Conservation (phyloP, 1,140 invertebrate species). For the Hesperophylax magnus region DNA sequence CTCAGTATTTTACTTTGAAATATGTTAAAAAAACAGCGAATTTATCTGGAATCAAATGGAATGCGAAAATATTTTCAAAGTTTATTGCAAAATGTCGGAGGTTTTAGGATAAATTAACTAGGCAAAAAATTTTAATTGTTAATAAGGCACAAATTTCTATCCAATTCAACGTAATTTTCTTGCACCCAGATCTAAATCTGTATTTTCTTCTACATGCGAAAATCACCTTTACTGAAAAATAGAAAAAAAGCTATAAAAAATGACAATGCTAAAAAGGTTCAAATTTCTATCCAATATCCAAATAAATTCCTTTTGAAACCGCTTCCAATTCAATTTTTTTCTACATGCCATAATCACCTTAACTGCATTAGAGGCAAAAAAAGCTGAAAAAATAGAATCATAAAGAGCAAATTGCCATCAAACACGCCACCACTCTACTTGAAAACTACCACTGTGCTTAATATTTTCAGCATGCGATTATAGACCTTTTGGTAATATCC, state of each 20-base stretch:
- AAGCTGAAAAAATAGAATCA: not conserved
- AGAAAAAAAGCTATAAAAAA: not conserved
- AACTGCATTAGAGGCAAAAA: not conserved
- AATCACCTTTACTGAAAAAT: not conserved
- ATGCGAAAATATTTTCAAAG: no score
- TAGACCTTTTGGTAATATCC: conserved; percentile 87
- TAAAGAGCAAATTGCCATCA: not conserved
- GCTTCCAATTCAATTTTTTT: not conserved
- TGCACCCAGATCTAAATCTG: not conserved
- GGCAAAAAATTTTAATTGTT: no score
- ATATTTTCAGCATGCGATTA: conserved; percentile 24
- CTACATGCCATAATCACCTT: not conserved
- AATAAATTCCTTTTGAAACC: not conserved
- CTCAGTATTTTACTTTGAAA: no score
- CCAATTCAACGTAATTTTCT: no score
- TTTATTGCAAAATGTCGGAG: no score
- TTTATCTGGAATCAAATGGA: no score
- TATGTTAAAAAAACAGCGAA: no score
- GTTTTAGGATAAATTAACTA: not conserved
- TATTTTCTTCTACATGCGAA: not conserved
- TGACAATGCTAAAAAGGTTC: not conserved
- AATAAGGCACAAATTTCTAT: no score
- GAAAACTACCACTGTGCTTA: not conserved
- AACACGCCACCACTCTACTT: not conserved
- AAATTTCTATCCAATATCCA: not conserved